phyloP scores from a whole-genome alignment of 2,113 vertebrate genomes.

The Barbus barbus region DNA sequence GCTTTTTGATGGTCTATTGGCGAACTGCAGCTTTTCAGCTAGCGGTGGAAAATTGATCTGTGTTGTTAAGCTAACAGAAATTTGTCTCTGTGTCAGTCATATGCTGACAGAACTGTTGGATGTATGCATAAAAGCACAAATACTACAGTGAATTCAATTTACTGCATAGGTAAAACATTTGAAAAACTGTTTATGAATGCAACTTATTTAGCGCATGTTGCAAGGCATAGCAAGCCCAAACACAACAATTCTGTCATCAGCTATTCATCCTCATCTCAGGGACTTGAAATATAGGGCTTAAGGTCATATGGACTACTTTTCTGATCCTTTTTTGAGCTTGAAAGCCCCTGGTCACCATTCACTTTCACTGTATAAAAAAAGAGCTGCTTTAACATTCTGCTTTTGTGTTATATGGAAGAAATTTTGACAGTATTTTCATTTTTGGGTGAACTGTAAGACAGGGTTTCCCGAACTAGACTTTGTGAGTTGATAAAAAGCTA shows the following conservation, averaged over 20 bases:
- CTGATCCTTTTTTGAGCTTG: neutral
- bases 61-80: conserved; percentile 4
- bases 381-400: neutral
- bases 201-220: neutral
- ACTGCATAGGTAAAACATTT: neutral
- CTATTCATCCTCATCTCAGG: neutral
- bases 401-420: neutral
- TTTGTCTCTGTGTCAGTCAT: neutral
- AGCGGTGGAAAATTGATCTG: conserved; percentile 2
- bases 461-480: neutral
- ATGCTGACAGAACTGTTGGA: neutral
- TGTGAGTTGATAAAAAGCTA: neutral
- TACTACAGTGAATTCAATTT: neutral
- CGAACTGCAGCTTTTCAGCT: conserved; percentile 4
- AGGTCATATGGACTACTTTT: neutral
- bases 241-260: neutral
- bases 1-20: conserved; percentile 32
- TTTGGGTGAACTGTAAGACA: neutral
- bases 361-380: neutral
- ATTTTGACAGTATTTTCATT: neutral
- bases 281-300: neutral
- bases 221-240: neutral
- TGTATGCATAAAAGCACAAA: neutral
- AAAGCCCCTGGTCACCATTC: neutral
- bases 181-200: neutral